phyloP scores from a whole-genome alignment of 37 sponge, comb jelly and placozoan species.

The Agelas oroides region DNA sequence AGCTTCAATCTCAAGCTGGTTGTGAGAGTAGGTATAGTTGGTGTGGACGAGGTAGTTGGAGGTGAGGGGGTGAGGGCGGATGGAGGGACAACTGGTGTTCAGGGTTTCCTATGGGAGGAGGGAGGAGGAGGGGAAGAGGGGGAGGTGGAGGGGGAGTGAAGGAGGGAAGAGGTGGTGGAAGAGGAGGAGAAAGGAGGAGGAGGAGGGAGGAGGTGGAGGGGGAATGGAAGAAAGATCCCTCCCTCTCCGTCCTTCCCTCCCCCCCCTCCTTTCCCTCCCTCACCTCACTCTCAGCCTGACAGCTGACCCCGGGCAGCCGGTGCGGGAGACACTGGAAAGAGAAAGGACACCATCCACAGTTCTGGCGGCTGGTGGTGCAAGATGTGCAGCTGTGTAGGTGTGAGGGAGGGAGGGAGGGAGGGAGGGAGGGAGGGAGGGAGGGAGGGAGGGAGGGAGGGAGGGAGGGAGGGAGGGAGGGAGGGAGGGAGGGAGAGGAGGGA shows the following conservation, averaged over 20 bases:
- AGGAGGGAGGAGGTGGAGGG: not conserved
- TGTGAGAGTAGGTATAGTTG: not conserved
- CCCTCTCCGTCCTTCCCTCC: not conserved
- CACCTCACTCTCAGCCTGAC: too few species aligned
- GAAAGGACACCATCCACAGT: constrained; percentile 50
- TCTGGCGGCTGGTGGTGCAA: not conserved
- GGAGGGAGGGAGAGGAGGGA: not conserved
- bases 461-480: constrained; percentile 20
- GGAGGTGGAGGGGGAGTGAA: not conserved
- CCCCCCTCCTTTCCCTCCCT: not conserved
- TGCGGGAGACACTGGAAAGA: constrained; percentile 23
- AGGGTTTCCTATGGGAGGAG: too few species aligned
- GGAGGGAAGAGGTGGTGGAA: not conserved
- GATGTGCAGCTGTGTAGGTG: constrained; percentile 15
- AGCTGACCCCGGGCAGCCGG: not conserved
- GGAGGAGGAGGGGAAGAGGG: too few species aligned
- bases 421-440: constrained; percentile 13
- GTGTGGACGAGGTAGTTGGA: constrained; percentile 26
- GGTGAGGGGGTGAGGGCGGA: constrained; percentile 16
- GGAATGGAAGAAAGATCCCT: not conserved
- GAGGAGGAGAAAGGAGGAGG: not conserved
- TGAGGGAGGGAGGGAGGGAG: not conserved
- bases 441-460: constrained; percentile 17
- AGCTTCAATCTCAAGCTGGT: constrained; percentile 5
- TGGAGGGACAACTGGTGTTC: not conserved